Base-by-base conservation (phyloP, 2,888 invertebrate genomes). In the Microdon myrmicae region DNA sequence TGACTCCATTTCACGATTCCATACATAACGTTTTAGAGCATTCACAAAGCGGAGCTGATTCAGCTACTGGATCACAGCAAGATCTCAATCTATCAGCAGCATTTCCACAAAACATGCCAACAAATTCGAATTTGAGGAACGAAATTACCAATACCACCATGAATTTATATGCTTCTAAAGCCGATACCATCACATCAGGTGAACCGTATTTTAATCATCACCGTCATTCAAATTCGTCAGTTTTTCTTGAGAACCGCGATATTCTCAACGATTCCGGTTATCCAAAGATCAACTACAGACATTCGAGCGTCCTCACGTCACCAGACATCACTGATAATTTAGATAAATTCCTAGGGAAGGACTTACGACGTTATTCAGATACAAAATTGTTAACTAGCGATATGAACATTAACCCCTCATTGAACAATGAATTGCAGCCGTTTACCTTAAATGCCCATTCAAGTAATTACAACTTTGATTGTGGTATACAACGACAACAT, bases 1-100 rank as follows among this genome's bases (percentile, higher is more conserved):
- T 79, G 79, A 79, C 80, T 44, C 79, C 79, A 44, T 80, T 80
- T 68, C 79, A 79, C 54, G 80, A 79, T 68, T 79, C 79, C 47
- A 75, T 79, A 59, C 80, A 80, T 68, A 80, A 80, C 68, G 79
- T 79, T 29, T 73, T 79, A 38, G 78, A 79, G 70, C 77, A 78
- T 47, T 79, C 79, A 26, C 71, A 74, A 53, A 74, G 75, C 48
- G 76, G 78, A 34, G 77, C 77, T 60, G 77, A 76, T 48, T 79
- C 79, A n/a, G 74, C 75, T 14, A 76, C 74, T 54, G 76, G 78
- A 32, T 79, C 79, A 4, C 73, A 75, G 3, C 79, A 79, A 51
- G 77, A 79, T 72, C 73, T 79, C 56, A 79, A 77, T 58, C 32
- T 55, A 45, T 64, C 61, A 10, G 51, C 53, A 17, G 49, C 67